Evolutionary conservation across 2,113 vertebrate genomes (phyloP), one percentile per base, ranked within the genome.

Genomic region (Axis porcinus): DNA sequence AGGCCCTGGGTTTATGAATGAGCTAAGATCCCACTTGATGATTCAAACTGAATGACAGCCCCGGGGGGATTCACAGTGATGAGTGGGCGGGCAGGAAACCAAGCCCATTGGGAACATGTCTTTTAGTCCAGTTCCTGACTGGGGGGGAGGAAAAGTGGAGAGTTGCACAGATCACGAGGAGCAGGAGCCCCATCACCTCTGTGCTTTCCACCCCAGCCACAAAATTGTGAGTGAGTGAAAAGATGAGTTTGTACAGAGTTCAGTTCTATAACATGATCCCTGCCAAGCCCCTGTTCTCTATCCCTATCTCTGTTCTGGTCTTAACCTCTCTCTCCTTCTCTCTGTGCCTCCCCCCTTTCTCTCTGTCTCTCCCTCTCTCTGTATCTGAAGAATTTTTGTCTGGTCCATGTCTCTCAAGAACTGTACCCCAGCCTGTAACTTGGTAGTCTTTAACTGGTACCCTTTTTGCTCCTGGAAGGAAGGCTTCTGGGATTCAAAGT

Each of bases 31-130:
- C 36, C 30, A 21, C 23, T 21, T 43, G 64, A 10, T 16, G 9
- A 27, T 54, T 94, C 6, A 40, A 17, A 25, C 79, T 54, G 79
- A 25, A 23, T 36, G 30, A 17, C 4, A 50, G 47, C 10, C 10
- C 2, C 1, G 1, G 10, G 36, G 27, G 2, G 52, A 50, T 70
- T 79, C 57, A 45, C 9, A 45, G 21, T 13, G 58, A 55, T 40
- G 36, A 17, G 6, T 17, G 8, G 1, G 23, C 0, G 0, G n/a
- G 54, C 21, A 23, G 8, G 33, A 86, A 57, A 36, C 14, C 47
- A 93, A 14, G 36, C 43, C 7, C 43, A 7, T 2, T 8, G 19
- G 0, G n/a, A 52, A 17, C 1, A 33, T 2, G 14, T 60, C 17
- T 11, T 10, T 30, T 7, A n/a, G 85, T 25, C 3, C 28, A 7